Evolutionary conservation across 2,888 invertebrate species (phyloP), one percentile per base, ranked within the genome.

Genomic region (Nebria brevicollis): DNA sequence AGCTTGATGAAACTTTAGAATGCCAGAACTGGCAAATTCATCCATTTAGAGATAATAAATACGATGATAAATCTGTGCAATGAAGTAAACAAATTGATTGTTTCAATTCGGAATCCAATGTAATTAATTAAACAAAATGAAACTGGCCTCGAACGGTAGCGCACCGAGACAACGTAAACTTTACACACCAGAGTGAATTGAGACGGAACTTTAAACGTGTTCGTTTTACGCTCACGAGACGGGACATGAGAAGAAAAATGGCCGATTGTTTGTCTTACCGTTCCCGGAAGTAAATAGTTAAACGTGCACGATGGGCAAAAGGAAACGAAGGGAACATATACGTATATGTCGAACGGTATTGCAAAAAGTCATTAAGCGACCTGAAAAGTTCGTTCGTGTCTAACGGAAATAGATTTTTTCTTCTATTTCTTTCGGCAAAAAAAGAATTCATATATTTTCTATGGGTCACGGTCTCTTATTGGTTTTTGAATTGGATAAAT

Each of bases 261-360:
- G 79, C 68, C 75, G 79, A 79, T 79, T 79, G 75, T 79, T 79
- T 79, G 79, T 79, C 79, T 79, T 79, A 68, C 75, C 34, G 74
- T 79, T 79, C 42, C 74, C 74, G 79, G 79, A 79, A 79, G 66
- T 79, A 79, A 74, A 79, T 79, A 79, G 79, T 79, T 79, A 79
- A 79, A 74, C 72, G 34, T 70, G 20, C 26, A 11, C 0, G 25
- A 34, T 11, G 25, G 79, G 26, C 41, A 77, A 66, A 34, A 73
- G 65, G 77, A 72, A 77, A 66, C 42, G 65, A n/a, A 75, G 73
- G 74, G 75, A 41, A 34, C 13, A 13, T 34, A 73, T 13, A 20
- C 11, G n/a, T 75, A 74, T 68, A 72, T 65, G 66, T 66, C 15
- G 34, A 34, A 54, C 7, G 25, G 4, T 70, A 25, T 70, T 70